These are phyloP conservation scores for Enteromius radiatus DNA, from an alignment of 2,797 vertebrate species.

Conservation along the genomic window DNA sequence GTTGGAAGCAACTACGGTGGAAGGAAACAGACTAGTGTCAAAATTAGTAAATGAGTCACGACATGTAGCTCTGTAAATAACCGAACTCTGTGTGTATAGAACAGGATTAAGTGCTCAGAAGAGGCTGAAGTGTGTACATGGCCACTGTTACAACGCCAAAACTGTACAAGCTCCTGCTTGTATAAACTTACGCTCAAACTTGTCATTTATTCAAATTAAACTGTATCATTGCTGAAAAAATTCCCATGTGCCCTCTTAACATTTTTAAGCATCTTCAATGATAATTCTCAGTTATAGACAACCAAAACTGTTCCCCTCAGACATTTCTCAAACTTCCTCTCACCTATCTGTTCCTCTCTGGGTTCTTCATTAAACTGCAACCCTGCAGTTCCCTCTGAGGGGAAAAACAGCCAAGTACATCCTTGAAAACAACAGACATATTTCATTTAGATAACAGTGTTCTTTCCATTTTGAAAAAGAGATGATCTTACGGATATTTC, in stretches of 20 bases:
- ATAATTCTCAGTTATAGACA: background rate
- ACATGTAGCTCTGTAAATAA: slow-evolving; percentile 27
- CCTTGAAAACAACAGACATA: slow-evolving; percentile 60
- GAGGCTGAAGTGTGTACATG: slow-evolving; percentile 14
- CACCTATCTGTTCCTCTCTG: slow-evolving; percentile 19
- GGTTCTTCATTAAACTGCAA: slow-evolving; percentile 38
- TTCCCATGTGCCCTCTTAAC: background rate
- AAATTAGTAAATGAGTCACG: slow-evolving; percentile 29
- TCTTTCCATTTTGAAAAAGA: slow-evolving; percentile 53
- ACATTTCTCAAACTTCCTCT: slow-evolving; percentile 25
- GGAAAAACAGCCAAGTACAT: slow-evolving; percentile 41
- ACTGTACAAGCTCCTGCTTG: background rate
- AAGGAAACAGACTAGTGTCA: slow-evolving; percentile 27
- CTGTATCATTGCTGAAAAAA: background rate
- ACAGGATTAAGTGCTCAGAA: slow-evolving; percentile 31
- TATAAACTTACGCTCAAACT: background rate
- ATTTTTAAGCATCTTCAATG: background rate
- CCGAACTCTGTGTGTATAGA: slow-evolving; percentile 6
- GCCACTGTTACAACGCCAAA: background rate
- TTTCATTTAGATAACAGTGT: slow-evolving; percentile 60
- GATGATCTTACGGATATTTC: slow-evolving; percentile 37
- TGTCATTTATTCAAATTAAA: background rate
- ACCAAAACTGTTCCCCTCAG: background rate
- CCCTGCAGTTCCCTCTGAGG: background rate
- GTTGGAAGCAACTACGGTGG: slow-evolving; percentile 1